Evolutionary conservation across 2,888 invertebrate genomes (phyloP), one percentile per base, ranked within the genome.

Genomic region (Pseudococcus viburni): DNA sequence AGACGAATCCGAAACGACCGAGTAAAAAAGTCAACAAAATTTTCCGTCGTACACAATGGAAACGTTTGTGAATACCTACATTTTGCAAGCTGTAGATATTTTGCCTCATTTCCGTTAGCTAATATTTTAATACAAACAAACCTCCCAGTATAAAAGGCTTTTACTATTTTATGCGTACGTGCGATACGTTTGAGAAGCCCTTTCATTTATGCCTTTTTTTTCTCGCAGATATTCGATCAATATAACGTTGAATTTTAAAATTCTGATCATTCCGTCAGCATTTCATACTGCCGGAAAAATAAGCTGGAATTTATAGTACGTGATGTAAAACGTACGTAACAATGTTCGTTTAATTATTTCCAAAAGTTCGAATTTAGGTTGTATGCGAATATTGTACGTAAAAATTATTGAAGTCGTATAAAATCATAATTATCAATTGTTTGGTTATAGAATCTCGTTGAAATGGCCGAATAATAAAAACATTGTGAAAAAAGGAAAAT

Each of bases 211-310:
- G 19, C 5, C 2, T 19, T 46, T 83, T 80, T 83, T 46, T 83
- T 83, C 42, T 39, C 33, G n/a, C 19, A 19, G 11, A 83, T n/a
- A 39, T 46, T n/a, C 80, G n/a, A 19, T 83, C 46, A 46, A 83
- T 83, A 83, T 83, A 6, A 19, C 46, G 46, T 83, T 73, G 42
- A 83, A 42, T 83, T 83, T 83, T 80, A 39, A 80, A 80, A 80
- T 80, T 80, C 80, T 80, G 42, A 80, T 39, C 80, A 80, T 80
- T 80, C 80, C n/a, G 42, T 9, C 4, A 42, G 42, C 42, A 26
- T 80, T 80, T 80, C 15, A 42, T 26, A 42, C 7, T 33, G 22
- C 12, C 22, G 73, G 22, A 33, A 33, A 73, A 73, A 73, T 73
- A 73, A 73, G 15, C 12, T 26, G 73, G 73, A 73, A 73, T 73